A percentile compares a stretch with the other conserved stretches of the same genome.
Evolutionary conservation across 2,797 vertebrate species (phyloP).

Genomic region (Cetoscarus ocellatus): DNA sequence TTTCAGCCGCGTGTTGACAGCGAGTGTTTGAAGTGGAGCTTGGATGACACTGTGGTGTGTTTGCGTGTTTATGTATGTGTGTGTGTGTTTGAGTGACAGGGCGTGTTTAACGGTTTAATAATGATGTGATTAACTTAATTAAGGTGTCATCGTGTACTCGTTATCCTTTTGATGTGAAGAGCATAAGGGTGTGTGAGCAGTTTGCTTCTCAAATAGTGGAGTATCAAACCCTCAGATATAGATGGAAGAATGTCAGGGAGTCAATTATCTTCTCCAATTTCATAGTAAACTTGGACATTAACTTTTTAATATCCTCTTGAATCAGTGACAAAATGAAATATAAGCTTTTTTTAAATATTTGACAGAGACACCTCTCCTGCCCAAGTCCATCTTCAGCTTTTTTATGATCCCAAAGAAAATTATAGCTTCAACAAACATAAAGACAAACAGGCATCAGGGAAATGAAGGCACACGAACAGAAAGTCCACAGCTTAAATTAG

Average conservation of each 20-base stretch:
- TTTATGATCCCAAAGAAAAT: too few species aligned
- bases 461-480: too few species aligned
- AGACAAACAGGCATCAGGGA: too few species aligned
- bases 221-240: too few species aligned
- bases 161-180: neutral
- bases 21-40: slow-evolving; percentile 29
- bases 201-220: too few species aligned
- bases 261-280: neutral
- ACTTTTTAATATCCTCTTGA: neutral
- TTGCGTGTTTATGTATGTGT: neutral
- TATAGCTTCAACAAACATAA: too few species aligned
- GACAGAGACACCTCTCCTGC: too few species aligned
- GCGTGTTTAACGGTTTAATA: slow-evolving; percentile 1
- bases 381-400: too few species aligned
- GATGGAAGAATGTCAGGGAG: neutral
- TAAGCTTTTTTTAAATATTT: neutral
- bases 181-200: neutral
- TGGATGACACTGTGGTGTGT: neutral
- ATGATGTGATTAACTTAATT: neutral
- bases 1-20: slow-evolving; percentile 18
- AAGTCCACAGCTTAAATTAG: too few species aligned
- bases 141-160: neutral
- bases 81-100: neutral
- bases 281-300: neutral
- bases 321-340: too few species aligned